These are phyloP conservation scores for Macrostomum lignano DNA, from an alignment of 1,140 invertebrate genomes.

Conservation along the genomic window DNA sequence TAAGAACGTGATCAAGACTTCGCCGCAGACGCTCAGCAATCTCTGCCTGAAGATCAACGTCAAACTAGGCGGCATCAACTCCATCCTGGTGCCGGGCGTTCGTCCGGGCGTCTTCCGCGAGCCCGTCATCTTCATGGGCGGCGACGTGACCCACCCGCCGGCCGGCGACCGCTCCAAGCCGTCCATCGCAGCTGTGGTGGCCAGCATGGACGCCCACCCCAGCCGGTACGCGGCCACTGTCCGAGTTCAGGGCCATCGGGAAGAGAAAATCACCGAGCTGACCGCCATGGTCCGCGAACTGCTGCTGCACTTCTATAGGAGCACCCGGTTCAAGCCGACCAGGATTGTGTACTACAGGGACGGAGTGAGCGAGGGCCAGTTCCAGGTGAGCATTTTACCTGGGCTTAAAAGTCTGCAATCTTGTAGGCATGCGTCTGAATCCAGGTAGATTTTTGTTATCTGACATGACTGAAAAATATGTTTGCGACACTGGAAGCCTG, in stretches of 20 bases:
- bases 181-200: conserved; percentile 73
- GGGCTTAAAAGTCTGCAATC: too few relatives aligned
- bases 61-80: conserved; percentile 94
- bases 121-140: conserved; percentile 92
- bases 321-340: conserved; percentile 60
- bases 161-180: conserved; percentile 95
- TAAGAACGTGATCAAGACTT: conserved; percentile 98
- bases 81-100: conserved; percentile 79
- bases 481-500: too few relatives aligned
- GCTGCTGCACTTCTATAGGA: conserved; percentile 80
- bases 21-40: conserved; percentile 93
- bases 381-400: too few relatives aligned
- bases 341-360: conserved; percentile 85
- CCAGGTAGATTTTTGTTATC: too few relatives aligned
- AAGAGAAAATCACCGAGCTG: conserved; percentile 87
- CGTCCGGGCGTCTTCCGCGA: conserved; percentile 38
- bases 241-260: conserved; percentile 75
- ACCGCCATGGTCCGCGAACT: conserved; percentile 84
- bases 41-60: conserved; percentile 98
- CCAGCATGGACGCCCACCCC: conserved; percentile 97
- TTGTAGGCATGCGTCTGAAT: too few relatives aligned
- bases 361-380: conserved; percentile 73
- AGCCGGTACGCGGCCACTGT: conserved; percentile 93
- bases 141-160: conserved; percentile 95
- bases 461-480: too few relatives aligned